These are phyloP conservation scores for Osmerus eperlanus DNA, from an alignment of 2,113 vertebrate genomes.

Conservation along the genomic window DNA sequence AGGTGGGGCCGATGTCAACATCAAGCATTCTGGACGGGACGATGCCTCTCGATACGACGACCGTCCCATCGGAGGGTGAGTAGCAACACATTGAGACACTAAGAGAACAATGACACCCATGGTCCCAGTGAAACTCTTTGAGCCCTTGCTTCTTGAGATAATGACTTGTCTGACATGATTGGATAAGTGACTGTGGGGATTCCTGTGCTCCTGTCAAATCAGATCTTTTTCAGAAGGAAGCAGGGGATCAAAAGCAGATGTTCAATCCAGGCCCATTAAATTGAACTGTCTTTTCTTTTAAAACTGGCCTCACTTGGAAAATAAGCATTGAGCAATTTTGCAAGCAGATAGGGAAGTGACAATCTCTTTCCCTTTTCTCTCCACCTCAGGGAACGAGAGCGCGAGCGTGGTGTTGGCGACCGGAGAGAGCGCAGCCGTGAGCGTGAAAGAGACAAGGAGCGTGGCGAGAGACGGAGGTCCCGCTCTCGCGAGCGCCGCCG, in stretches of 20 bases:
- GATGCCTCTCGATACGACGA: conserved; percentile 89
- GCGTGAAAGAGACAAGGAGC: conserved; percentile 72
- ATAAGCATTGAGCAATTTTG: no score
- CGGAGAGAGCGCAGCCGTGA: conserved; percentile 81
- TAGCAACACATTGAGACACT: not conserved
- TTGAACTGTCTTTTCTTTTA: not conserved
- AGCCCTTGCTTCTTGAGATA: no score
- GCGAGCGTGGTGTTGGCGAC: conserved; percentile 67
- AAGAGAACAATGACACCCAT: no score
- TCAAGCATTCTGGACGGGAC: conserved; percentile 89
- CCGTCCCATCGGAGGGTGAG: conserved; percentile 69
- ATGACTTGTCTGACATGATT: not conserved
- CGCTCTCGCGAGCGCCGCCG: conserved; percentile 82
- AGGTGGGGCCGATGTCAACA: conserved; percentile 91
- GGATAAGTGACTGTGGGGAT: not conserved
- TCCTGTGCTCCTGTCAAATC: no score
- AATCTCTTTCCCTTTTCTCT: conserved; percentile 7
- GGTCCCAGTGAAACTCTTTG: not conserved
- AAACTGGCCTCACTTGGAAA: not conserved
- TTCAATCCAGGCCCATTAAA: not conserved
- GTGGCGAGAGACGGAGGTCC: conserved; percentile 75
- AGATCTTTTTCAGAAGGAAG: not conserved
- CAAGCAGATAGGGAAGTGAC: not conserved
- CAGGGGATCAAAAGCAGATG: not conserved
- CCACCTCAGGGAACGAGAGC: conserved; percentile 69